These are phyloP conservation scores for Dicyrtoma fusca DNA, from an alignment of 2,888 invertebrate genomes.

Conservation along the genomic window DNA sequence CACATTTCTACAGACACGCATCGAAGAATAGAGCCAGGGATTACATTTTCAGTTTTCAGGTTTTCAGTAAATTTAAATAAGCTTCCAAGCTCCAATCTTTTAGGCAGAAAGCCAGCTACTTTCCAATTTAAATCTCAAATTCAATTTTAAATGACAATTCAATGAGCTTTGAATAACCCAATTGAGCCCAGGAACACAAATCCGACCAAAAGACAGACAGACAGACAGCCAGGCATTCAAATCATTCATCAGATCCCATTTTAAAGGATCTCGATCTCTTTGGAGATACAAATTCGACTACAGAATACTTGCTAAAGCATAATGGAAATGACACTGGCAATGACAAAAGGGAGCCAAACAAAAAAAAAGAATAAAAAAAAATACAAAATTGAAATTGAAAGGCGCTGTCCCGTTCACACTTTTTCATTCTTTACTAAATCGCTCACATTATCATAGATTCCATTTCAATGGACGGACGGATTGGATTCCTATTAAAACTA, in stretches of 20 bases:
- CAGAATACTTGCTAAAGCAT: neutral
- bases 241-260: too few species aligned
- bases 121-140: constrained; percentile 19
- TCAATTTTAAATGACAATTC: constrained; percentile 28
- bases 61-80: too few species aligned
- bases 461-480: constrained; percentile 8
- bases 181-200: neutral
- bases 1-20: too few species aligned
- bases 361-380: constrained; percentile 16
- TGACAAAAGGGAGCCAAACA: too few species aligned
- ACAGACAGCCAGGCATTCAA: neutral
- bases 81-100: neutral
- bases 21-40: too few species aligned
- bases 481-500: neutral
- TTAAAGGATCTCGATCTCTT: too few species aligned
- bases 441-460: constrained; percentile 23
- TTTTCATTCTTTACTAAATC: constrained; percentile 13
- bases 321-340: neutral
- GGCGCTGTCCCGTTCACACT: constrained; percentile 27
- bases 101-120: constrained; percentile 1
- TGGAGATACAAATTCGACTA: neutral
- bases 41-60: too few species aligned
- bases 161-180: constrained; percentile 34
- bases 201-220: neutral
- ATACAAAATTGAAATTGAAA: neutral